Conservation (phyloP, 2,888 invertebrate species). For the Hedychridium roseum region DNA sequence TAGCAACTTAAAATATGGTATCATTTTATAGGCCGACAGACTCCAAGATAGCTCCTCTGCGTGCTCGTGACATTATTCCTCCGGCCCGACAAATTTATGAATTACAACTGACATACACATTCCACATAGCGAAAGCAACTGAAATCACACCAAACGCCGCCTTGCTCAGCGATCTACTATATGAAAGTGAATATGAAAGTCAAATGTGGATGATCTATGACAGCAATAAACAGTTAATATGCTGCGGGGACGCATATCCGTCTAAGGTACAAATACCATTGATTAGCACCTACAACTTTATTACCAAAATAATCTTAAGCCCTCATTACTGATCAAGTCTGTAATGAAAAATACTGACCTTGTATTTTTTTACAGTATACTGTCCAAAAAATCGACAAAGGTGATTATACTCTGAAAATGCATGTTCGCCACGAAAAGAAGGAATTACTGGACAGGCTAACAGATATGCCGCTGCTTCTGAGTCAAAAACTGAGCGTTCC, state of each 20-base stretch:
- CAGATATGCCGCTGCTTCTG: slow-evolving; percentile 79
- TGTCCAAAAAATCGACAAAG: slow-evolving; percentile 87
- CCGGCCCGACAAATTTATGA: slow-evolving; percentile 91
- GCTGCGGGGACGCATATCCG: slow-evolving; percentile 90
- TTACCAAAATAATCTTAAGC: no score
- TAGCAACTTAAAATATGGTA: no score
- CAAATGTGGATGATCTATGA: slow-evolving; percentile 98
- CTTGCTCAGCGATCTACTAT: slow-evolving; percentile 84
- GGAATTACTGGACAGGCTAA: slow-evolving; percentile 83
- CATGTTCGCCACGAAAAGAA: slow-evolving; percentile 92
- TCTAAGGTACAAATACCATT: no score
- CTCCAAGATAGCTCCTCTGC: slow-evolving; percentile 80
- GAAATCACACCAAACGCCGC: slow-evolving; percentile 85
- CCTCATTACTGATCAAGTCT: no score
- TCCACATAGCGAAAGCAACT: slow-evolving; percentile 81
- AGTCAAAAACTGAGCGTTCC: slow-evolving; percentile 79
- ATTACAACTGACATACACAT: slow-evolving; percentile 84
- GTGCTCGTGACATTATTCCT: slow-evolving; percentile 85
- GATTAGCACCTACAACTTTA: no score
- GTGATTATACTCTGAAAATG: slow-evolving; percentile 87
- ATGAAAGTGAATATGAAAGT: slow-evolving; percentile 95
- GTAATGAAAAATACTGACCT: no score
- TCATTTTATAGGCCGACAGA: slow-evolving; percentile 83
- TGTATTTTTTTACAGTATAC: slow-evolving; percentile 71
- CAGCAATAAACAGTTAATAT: slow-evolving; percentile 84